Evolutionary conservation across 2,797 vertebrate genomes (phyloP).

Genomic region (Girardinus metallicus): DNA sequence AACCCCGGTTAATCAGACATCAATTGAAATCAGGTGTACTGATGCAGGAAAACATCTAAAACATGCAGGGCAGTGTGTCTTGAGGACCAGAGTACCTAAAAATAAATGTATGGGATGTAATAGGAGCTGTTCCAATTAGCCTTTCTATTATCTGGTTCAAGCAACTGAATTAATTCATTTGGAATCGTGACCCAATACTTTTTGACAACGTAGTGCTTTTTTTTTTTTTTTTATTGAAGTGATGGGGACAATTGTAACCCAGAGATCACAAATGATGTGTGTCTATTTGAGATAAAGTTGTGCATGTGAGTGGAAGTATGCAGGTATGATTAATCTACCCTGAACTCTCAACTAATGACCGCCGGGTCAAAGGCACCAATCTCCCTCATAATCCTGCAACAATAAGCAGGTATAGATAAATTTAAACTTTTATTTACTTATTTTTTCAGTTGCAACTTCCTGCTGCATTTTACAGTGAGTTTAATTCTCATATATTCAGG

Average conservation of each 20-base stretch:
- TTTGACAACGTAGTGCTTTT: neutral
- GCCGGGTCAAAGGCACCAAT: neutral
- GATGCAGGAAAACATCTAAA: neutral
- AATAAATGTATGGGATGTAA: neutral
- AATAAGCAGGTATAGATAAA: neutral
- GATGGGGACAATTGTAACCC: constrained; percentile 11
- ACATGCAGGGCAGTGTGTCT: neutral
- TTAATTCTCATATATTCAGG: neutral
- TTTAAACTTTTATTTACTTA: neutral
- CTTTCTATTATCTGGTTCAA: neutral
- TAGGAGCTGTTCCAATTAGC: neutral
- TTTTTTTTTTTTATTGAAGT: constrained; percentile 5
- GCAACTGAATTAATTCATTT: neutral
- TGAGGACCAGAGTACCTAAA: neutral
- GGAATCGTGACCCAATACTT: neutral
- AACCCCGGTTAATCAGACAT: neutral
- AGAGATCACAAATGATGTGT: constrained; percentile 20
- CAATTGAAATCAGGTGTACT: neutral
- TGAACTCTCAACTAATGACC: neutral
- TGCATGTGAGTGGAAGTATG: neutral
- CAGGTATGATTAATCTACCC: neutral
- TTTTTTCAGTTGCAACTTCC: neutral
- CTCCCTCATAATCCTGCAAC: neutral
- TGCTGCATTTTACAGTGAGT: neutral
- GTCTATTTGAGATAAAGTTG: neutral